phyloP scores from a whole-genome alignment of 2,113 vertebrate genomes.

The Garra rufa region DNA sequence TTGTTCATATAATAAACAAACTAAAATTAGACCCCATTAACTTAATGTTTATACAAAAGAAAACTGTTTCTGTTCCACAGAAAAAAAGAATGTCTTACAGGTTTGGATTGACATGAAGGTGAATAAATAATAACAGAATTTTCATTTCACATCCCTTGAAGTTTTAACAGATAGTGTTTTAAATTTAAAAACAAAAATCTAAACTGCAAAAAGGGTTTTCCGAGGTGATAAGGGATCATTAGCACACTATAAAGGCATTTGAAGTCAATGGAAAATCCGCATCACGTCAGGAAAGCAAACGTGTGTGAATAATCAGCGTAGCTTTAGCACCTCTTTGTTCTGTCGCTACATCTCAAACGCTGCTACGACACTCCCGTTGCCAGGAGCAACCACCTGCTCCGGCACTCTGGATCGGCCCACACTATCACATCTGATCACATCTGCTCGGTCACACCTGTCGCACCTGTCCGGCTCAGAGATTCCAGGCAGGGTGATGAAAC shows the following conservation, averaged over 20 bases:
- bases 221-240: neutral
- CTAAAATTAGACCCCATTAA: neutral
- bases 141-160: neutral
- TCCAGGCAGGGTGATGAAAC: constrained; percentile 20
- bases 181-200: neutral
- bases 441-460: constrained; percentile 36
- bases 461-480: constrained; percentile 29
- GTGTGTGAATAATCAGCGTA: constrained; percentile 8
- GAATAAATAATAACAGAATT: neutral
- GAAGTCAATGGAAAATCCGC: neutral
- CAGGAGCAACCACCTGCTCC: neutral
- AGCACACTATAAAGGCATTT: neutral
- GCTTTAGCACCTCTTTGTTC: constrained; percentile 21
- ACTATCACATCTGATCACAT: constrained; percentile 44
- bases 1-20: too few species aligned
- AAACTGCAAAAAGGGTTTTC: neutral
- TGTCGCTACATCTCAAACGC: constrained; percentile 1
- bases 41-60: neutral
- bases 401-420: neutral
- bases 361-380: constrained; percentile 19
- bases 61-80: too few species aligned
- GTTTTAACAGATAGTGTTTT: neutral
- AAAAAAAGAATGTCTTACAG: neutral
- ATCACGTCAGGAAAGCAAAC: neutral
- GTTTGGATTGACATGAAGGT: neutral